Percentiles rank a stretch among this genome's conserved stretches.
Conservation (phyloP, 1,140 invertebrate species). For the Tribolium madens region DNA sequence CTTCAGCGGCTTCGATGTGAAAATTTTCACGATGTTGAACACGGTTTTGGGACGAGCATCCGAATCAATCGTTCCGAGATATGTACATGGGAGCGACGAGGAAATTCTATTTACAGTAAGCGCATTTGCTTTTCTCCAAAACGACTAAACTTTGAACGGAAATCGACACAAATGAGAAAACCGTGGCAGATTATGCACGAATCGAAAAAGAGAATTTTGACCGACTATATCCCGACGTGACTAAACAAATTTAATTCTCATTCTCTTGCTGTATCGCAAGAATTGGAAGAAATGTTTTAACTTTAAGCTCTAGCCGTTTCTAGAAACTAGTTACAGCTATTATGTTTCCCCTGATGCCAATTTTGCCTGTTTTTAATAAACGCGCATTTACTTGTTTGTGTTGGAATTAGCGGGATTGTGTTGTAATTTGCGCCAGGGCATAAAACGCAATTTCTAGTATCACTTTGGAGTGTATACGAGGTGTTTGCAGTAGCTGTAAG, state of each 20-base stretch:
- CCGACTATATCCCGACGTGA: no score
- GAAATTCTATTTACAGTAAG: constrained; percentile 57
- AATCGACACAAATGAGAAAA: neutral
- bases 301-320: no score
- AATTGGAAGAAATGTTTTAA: no score
- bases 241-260: no score
- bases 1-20: constrained; percentile 58
- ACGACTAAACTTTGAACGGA: constrained; percentile 28
- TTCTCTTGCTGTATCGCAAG: no score
- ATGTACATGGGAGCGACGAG: constrained; percentile 32
- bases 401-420: neutral
- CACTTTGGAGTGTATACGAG: constrained; percentile 4
- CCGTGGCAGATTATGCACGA: neutral
- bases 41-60: constrained; percentile 47
- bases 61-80: constrained; percentile 22
- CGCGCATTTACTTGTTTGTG: neutral
- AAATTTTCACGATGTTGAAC: constrained; percentile 62
- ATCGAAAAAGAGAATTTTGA: neutral
- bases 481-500: neutral
- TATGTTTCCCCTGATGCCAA: no score
- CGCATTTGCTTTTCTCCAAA: constrained; percentile 56
- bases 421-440: neutral
- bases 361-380: neutral
- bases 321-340: no score
- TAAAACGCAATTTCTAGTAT: neutral